A percentile compares a stretch with the other conserved stretches of the same genome.
phyloP scores from a whole-genome alignment of 2,797 vertebrate genomes.

The Poecilia wingei region DNA sequence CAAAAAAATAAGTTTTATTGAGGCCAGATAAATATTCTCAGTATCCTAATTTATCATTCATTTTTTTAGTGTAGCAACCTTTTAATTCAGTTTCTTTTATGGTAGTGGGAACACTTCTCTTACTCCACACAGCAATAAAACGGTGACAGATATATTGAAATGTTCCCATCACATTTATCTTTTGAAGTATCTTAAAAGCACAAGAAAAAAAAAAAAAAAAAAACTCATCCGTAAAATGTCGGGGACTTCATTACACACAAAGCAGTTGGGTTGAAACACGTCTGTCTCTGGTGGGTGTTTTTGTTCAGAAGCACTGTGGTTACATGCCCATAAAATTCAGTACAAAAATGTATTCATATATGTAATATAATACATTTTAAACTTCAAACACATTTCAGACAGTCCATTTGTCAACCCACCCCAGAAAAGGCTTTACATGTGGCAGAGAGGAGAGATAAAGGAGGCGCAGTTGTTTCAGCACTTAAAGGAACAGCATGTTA shows the following conservation, averaged over 20 bases:
- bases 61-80: conserved; percentile 50
- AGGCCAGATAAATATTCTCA: conserved; percentile 78
- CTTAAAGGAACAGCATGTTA: conserved; percentile 55
- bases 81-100: conserved; percentile 51
- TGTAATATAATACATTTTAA: conserved; percentile 58
- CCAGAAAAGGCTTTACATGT: conserved; percentile 49
- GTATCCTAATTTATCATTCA: conserved; percentile 54
- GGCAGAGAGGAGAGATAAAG: conserved; percentile 36
- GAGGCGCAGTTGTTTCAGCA: conserved; percentile 54
- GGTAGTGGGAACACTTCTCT: conserved; percentile 55
- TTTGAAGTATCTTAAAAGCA: conserved; percentile 56
- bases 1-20: conserved; percentile 77
- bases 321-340: conserved; percentile 71
- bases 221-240: conserved; percentile 39
- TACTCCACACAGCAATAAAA: conserved; percentile 64
- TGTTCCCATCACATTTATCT: conserved; percentile 57
- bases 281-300: conserved; percentile 19
- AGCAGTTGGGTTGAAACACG: conserved; percentile 52
- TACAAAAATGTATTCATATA: conserved; percentile 68
- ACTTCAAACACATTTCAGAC: conserved; percentile 51
- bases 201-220: conserved; percentile 34
- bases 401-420: conserved; percentile 36
- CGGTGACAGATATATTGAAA: conserved; percentile 61
- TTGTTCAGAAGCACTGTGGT: conserved; percentile 66
- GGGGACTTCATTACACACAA: conserved; percentile 55